Base-by-base conservation (phyloP, 2,888 invertebrate genomes). In the Hyalella azteca region DNA sequence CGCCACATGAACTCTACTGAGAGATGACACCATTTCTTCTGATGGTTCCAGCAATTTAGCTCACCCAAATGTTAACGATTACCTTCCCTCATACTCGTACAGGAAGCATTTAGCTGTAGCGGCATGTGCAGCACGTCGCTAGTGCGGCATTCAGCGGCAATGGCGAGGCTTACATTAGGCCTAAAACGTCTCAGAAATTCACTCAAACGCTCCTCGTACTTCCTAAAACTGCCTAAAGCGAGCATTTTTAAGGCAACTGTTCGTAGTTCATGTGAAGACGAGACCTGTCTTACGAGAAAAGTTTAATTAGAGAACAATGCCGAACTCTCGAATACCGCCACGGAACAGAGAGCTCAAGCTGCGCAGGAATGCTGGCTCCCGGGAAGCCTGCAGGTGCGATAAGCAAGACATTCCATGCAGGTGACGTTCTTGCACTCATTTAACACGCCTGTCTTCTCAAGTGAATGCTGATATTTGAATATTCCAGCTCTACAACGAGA, bases 221-320 rank as follows among this genome's bases (percentile, higher is more conserved):
- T 66, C 66, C 39, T 36, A 15, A 7, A 32, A 36, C 19, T 66
- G 66, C 36, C 66, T 29, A 36, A 36, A 29, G 66, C 19, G 29
- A 36, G 66, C 66, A 29, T 66, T 66, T 66, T 66, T 66, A 36
- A 36, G 36, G 26, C 29, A 11, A 15, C 36, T 36, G 66, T 66
- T 22, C 36, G 36, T 39, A 36, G 29, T 66, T 66, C 66, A 36
- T 66, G 36, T 19, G 66, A 66, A 66, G 39, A 36, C 39, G 66
- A 66, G 19, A 29, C 13, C 66, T 29, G 66, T 66, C 66, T 66
- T 66, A 66, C 66, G 66, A 66, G 66, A 66, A 66, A 66, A 66
- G 66, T 66, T 66, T 66, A 66, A 66, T 66, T 66, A 66, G 36
- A 13, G 66, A 66, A 66, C 66, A 66, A 66, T 66, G 66, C 39